Percentiles rank a stretch among this genome's conserved stretches.
Evolutionary conservation across 1,140 invertebrate species (phyloP).

Genomic region (Drosophila persimilis): DNA sequence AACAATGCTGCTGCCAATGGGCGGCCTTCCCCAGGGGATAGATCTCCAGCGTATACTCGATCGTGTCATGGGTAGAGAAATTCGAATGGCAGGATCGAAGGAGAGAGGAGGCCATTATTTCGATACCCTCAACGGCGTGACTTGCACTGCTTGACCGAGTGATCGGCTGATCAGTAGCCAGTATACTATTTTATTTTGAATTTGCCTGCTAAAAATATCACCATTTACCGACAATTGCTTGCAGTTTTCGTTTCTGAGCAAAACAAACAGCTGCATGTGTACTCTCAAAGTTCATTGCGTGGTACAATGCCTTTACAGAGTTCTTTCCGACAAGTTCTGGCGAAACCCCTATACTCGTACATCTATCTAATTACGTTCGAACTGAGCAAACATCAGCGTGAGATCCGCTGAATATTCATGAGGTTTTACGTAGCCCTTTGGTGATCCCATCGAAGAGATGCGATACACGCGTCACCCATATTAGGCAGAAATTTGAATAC

Average conservation of each 20-base stretch:
- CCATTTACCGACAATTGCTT: slow-evolving; percentile 13
- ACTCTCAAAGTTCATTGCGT: slow-evolving; percentile 36
- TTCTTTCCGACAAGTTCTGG: slow-evolving; percentile 30
- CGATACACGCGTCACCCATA: slow-evolving; percentile 41
- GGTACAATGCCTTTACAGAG: slow-evolving; percentile 31
- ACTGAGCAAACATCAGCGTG: slow-evolving; percentile 37
- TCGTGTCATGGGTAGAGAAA: neutral
- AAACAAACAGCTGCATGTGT: slow-evolving; percentile 37
- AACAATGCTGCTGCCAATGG: slow-evolving; percentile 25
- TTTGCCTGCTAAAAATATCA: slow-evolving; percentile 48
- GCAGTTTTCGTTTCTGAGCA: slow-evolving; percentile 11
- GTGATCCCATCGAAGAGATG: slow-evolving; percentile 39
- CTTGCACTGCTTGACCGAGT: neutral
- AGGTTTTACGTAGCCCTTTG: slow-evolving; percentile 23
- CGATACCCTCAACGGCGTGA: slow-evolving; percentile 8
- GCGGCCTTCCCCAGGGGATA: neutral
- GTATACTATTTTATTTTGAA: slow-evolving; percentile 16
- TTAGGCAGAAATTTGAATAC: slow-evolving; percentile 25
- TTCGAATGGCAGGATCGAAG: neutral
- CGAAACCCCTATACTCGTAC: neutral
- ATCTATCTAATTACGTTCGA: slow-evolving; percentile 1
- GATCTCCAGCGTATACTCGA: slow-evolving; percentile 35
- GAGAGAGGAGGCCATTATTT: neutral
- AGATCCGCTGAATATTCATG: slow-evolving; percentile 44
- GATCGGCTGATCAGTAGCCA: neutral